phyloP scores from a whole-genome alignment of 2,113 vertebrate genomes.

The Ramphastos sulfuratus region DNA sequence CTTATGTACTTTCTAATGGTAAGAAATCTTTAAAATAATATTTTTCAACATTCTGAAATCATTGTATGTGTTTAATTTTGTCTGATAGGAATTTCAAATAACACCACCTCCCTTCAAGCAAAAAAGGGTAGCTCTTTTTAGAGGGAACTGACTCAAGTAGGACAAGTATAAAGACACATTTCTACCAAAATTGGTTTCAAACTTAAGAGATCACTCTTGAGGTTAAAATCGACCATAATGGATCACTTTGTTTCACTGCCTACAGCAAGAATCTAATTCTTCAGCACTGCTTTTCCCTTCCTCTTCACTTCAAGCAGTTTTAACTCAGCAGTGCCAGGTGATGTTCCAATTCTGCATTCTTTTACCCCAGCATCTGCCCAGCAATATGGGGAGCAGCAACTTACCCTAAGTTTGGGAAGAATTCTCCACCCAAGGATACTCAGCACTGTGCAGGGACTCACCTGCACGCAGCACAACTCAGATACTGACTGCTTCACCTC shows the following conservation, averaged over 20 bases:
- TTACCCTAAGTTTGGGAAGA: background rate
- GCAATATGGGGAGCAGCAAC: rapidly evolving
- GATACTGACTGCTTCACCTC: background rate
- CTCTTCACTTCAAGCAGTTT: background rate
- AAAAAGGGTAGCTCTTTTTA: background rate
- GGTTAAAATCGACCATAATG: background rate
- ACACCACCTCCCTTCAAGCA: background rate
- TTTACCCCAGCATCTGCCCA: background rate
- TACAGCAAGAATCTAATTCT: background rate
- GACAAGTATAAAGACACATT: background rate
- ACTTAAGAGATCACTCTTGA: background rate
- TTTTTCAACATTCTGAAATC: background rate
- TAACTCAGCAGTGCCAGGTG: background rate
- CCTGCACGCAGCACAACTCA: background rate
- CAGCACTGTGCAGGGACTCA: background rate
- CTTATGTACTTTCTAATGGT: background rate
- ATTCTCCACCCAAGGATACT: background rate
- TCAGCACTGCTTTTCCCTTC: background rate
- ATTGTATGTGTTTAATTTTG: background rate
- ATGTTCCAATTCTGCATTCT: background rate
- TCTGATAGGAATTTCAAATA: background rate
- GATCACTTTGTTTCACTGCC: background rate
- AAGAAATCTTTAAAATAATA: background rate
- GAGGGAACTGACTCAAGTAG: background rate
- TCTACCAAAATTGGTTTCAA: background rate